Conservation (phyloP, 2,797 vertebrate genomes). For the Rhyacichthys aspro region DNA sequence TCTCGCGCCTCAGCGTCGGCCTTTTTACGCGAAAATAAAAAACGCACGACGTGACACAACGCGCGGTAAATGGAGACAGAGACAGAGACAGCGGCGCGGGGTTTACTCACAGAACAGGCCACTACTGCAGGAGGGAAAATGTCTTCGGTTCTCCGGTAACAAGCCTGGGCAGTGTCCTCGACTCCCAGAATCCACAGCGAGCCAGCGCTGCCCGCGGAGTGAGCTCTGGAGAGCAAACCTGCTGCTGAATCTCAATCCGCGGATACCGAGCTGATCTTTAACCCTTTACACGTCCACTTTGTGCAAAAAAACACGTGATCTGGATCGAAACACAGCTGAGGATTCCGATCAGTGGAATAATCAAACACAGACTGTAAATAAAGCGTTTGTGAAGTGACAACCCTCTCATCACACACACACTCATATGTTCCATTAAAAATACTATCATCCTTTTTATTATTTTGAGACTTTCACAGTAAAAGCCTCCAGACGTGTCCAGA, state of each 20-base stretch:
- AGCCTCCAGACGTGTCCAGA: too few species aligned
- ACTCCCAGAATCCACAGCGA: conserved; percentile 83
- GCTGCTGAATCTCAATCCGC: conserved; percentile 31
- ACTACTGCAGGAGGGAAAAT: conserved; percentile 37
- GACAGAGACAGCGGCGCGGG: background rate
- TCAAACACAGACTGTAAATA: too few species aligned
- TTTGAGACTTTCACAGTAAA: too few species aligned
- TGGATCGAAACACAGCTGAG: too few species aligned
- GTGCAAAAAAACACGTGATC: too few species aligned
- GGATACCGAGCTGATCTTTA: conserved; percentile 40
- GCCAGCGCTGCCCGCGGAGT: conserved; percentile 61
- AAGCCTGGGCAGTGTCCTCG: conserved; percentile 69
- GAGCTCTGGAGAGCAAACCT: conserved; percentile 29
- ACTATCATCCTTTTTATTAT: too few species aligned
- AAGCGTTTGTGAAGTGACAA: too few species aligned
- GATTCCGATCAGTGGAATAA: too few species aligned
- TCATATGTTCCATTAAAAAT: too few species aligned
- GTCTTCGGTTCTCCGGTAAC: conserved; percentile 63
- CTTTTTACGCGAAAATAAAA: conserved; percentile 21
- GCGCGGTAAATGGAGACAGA: background rate
- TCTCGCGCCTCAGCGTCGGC: conserved; percentile 52
- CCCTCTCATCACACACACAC: too few species aligned
- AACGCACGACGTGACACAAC: conserved; percentile 45
- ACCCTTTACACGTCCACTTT: conserved; percentile 40
- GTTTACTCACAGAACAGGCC: conserved; percentile 71